These are phyloP conservation scores for Craseonycteris thonglongyai DNA, from an alignment of 2,113 vertebrate genomes.

Conservation along the genomic window DNA sequence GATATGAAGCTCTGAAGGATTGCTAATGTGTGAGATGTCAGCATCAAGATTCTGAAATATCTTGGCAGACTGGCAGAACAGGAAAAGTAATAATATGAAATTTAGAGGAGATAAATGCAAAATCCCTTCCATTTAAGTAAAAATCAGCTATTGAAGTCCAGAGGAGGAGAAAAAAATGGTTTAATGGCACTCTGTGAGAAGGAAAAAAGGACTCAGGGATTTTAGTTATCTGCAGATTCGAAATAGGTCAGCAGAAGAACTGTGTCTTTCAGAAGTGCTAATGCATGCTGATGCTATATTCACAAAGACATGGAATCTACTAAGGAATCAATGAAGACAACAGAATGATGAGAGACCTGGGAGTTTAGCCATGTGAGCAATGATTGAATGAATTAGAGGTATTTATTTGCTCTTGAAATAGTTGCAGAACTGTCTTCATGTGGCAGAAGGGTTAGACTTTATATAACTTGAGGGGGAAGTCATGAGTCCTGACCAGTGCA, in stretches of 20 bases:
- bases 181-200: neutral
- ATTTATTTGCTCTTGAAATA: neutral
- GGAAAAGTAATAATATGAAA: neutral
- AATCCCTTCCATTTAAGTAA: neutral
- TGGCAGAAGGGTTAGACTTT: neutral
- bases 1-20: neutral
- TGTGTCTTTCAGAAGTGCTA: neutral
- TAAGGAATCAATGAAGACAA: neutral
- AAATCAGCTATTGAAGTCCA: neutral
- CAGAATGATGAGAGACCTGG: neutral
- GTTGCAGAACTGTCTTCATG: neutral
- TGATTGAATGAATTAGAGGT: neutral
- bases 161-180: neutral
- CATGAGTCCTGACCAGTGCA: rapidly evolving
- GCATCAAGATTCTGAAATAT: neutral
- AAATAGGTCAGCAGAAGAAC: neutral
- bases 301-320: neutral
- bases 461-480: neutral
- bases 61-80: neutral
- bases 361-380: neutral
- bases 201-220: neutral
- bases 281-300: neutral
- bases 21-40: neutral
- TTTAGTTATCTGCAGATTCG: neutral
- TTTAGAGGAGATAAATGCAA: neutral